Base-by-base conservation (phyloP, 2,113 vertebrate genomes). In the Takifugu bimaculatus region DNA sequence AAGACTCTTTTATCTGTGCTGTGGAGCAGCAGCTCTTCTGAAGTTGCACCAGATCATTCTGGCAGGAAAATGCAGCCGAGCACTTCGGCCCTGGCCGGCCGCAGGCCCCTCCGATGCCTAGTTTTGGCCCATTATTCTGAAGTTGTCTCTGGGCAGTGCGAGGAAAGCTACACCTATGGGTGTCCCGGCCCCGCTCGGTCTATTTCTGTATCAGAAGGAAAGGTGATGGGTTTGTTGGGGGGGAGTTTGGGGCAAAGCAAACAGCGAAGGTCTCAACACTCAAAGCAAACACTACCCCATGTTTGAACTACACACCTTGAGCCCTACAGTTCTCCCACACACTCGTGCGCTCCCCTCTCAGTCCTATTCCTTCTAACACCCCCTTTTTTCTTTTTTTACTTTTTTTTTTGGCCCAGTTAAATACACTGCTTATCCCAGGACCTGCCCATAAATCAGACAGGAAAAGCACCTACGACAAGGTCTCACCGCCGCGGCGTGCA, bases 271-370 rank as follows among this genome's bases (percentile, higher is more conserved):
- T 87, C 86, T 88, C 85, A 80, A 74, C 75, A 76, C 78, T 83
- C 76, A 79, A 76, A 87, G 86, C 81, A 85, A 91, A 91, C 84
- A 91, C 82, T 72, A 63, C 80, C 80, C 83, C 59, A 74, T 88
- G 86, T 91, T 90, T 91, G 88, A 91, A 89, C 88, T 91, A 65
- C 79, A 86, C 87, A 88, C 85, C 83, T 90, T 83, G 67, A 48
- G 79, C 39, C 59, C 70, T 74, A 64, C 65, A 80, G 51, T 69
- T 85, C 85, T 80, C 81, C 74, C 86, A 80, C 83, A 86, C 78
- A 80, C 79, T 79, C 70, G 13, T 42, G 13, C 78, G 72, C 72
- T 74, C 70, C 62, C 72, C 65, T 79, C 72, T 49, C 72, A 77
- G 66, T 66, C 74, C 63, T 70, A 74, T 79, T 83, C 68, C 80